A percentile compares a stretch with the other conserved stretches of the same genome.
Evolutionary conservation across 2,888 invertebrate genomes (phyloP).

Genomic region (Unio pictorum): DNA sequence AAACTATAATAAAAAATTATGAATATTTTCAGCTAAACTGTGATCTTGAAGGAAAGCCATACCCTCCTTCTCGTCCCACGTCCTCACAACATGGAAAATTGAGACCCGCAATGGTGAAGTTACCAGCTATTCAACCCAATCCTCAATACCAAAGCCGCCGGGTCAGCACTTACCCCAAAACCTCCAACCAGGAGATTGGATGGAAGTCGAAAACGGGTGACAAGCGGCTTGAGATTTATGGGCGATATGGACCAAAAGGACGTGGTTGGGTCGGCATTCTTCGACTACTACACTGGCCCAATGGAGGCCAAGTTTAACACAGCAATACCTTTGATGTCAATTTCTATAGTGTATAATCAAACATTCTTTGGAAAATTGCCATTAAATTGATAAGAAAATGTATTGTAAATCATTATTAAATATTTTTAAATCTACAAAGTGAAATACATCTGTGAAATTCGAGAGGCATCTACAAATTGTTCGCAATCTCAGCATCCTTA

Average conservation of each 20-base stretch:
- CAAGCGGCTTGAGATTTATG: conserved; percentile 14
- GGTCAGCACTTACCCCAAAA: conserved; percentile 30
- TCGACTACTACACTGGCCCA: conserved; percentile 41
- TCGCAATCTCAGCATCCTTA: too few relatives aligned
- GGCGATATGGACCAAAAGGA: conserved; percentile 21
- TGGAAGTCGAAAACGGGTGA: conserved; percentile 32
- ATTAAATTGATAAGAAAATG: too few relatives aligned
- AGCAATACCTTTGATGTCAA: too few relatives aligned
- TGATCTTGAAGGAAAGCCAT: conserved; percentile 21
- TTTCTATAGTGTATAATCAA: too few relatives aligned
- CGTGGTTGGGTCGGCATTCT: conserved; percentile 37
- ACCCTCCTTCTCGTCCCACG: conserved; percentile 2
- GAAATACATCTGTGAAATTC: too few relatives aligned
- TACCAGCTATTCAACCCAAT: conserved; percentile 22
- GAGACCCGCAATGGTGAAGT: neutral
- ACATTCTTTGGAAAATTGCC: too few relatives aligned
- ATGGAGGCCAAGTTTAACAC: conserved; percentile 11
- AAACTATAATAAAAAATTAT: neutral
- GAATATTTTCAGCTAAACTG: conserved; percentile 29
- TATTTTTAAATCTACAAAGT: too few relatives aligned
- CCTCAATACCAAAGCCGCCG: conserved; percentile 22
- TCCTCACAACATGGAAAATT: neutral
- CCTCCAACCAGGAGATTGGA: conserved; percentile 43
- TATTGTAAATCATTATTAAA: too few relatives aligned
- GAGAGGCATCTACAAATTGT: too few relatives aligned